Evolutionary conservation across 2,797 vertebrate species (phyloP).

Genomic region (Amniataba percoides): DNA sequence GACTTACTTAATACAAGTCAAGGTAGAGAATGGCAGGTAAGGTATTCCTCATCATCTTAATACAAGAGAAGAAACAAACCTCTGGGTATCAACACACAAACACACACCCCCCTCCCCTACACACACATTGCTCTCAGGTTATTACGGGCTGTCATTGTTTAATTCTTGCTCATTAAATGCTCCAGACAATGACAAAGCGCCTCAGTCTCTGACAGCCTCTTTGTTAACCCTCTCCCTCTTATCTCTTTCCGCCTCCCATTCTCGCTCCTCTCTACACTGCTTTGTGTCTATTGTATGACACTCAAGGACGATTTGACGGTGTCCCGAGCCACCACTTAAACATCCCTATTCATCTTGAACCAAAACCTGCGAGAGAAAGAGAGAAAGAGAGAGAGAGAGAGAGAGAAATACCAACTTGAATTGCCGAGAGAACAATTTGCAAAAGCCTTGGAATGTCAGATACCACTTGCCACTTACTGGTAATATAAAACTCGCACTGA

Average conservation of each 20-base stretch:
- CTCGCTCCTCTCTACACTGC: conserved; percentile 64
- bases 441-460: conserved; percentile 74
- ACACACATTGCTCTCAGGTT: conserved; percentile 72
- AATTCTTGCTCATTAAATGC: conserved; percentile 85
- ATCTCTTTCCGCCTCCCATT: conserved; percentile 77
- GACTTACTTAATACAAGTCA: neutral
- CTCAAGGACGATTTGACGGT: conserved; percentile 82
- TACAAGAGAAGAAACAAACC: conserved; percentile 29
- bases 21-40: conserved; percentile 1
- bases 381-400: neutral
- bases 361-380: conserved; percentile 62
- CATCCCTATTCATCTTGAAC: conserved; percentile 77
- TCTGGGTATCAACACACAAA: conserved; percentile 44
- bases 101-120: conserved; percentile 7
- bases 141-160: conserved; percentile 85
- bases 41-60: conserved; percentile 36
- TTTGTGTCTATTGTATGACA: conserved; percentile 81
- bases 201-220: conserved; percentile 75
- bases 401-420: conserved; percentile 65
- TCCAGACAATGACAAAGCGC: conserved; percentile 82
- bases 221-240: conserved; percentile 82
- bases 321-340: conserved; percentile 79
- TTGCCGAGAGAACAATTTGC: conserved; percentile 72
- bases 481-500: conserved; percentile 66
- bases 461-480: conserved; percentile 68